Evolutionary conservation across 2,797 vertebrate species (phyloP).

Genomic region (Botia kubotai): DNA sequence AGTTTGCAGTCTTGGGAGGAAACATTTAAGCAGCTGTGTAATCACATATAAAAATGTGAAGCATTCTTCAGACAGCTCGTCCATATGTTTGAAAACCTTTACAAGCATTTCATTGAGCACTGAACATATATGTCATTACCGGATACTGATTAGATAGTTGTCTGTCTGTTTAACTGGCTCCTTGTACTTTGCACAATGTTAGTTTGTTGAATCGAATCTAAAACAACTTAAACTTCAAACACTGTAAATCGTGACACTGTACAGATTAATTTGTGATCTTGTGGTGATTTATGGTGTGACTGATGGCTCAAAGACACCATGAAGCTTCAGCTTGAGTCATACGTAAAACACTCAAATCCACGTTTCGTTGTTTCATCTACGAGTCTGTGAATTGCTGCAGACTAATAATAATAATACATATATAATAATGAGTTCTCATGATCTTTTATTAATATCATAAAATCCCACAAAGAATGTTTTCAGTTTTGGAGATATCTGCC

Average conservation of each 20-base stretch:
- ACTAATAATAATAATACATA: not conserved
- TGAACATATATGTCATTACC: too few relatives aligned
- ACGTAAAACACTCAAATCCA: not conserved
- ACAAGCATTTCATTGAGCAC: not conserved
- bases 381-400: not conserved
- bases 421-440: not conserved
- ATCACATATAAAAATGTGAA: conserved; percentile 49
- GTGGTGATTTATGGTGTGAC: not conserved
- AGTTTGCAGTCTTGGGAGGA: conserved; percentile 46
- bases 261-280: not conserved
- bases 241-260: not conserved
- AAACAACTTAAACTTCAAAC: not conserved
- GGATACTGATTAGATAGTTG: too few relatives aligned
- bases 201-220: too few relatives aligned
- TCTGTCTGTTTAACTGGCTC: too few relatives aligned
- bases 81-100: conserved; percentile 10
- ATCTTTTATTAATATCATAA: conserved; percentile 63
- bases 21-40: conserved; percentile 51
- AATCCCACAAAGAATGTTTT: conserved; percentile 38
- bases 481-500: not conserved
- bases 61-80: conserved; percentile 5
- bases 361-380: not conserved
- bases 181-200: too few relatives aligned
- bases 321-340: not conserved
- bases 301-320: not conserved